Base-by-base conservation (phyloP, 2,888 invertebrate genomes). In the Dasysyrphus tricinctus region DNA sequence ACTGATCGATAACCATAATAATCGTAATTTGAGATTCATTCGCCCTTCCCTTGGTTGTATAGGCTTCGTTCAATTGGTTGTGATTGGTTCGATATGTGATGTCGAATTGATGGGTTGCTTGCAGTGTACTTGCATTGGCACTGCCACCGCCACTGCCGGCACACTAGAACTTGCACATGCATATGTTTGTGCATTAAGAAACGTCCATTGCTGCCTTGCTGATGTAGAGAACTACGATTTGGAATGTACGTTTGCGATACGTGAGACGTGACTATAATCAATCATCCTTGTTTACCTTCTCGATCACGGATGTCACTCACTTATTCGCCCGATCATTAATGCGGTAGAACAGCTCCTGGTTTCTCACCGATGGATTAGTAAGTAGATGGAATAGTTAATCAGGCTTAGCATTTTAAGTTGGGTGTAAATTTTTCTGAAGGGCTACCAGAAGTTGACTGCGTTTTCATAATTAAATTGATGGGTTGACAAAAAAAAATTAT, bases 271-370 rank as follows among this genome's bases (percentile, higher is more conserved):
- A 69, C 69, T 54, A 69, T 69, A 69, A 69, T 69, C 69, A 69
- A 69, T 69, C 69, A 69, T 69, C 39, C 69, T 54, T 69, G 69
- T 69, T 69, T 69, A 69, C 69, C 39, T 69, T 51, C 54, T 54
- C 69, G 69, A 69, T 69, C 69, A 69, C 69, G 69, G 69, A 69
- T 69, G 69, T 69, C 69, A 69, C 69, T 69, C 69, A 69, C 39
- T 54, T 54, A 69, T 69, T 69, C 69, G 54, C 39, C 29, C 54
- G 69, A 69, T 69, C 69, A 39, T 69, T 69, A 69, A 69, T 69
- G 54, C 69, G 69, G 69, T 54, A 69, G 51, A 54, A 69, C 69
- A 54, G 69, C 69, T 69, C 69, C 69, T 69, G 69, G 69, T 69
- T 69, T 69, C 69, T 69, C 69, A 69, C 39, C 69, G 34, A 69